A percentile compares a stretch with the other conserved stretches of the same genome.
Evolutionary conservation across 2,797 vertebrate species (phyloP).

Genomic region (Rallus crepitans): DNA sequence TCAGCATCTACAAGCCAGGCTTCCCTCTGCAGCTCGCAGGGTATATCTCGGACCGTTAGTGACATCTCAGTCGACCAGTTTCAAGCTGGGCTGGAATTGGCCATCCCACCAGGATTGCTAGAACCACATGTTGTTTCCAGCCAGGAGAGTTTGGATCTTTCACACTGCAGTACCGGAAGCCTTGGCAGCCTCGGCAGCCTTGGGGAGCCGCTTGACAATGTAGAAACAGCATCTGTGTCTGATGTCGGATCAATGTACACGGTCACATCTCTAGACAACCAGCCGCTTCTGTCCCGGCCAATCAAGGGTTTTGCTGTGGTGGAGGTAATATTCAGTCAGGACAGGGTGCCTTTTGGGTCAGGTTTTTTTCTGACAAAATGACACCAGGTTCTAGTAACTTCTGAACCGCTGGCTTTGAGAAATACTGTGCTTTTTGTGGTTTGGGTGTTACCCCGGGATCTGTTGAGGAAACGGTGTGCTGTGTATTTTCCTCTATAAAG

Average conservation of each 20-base stretch:
- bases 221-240: constrained; percentile 86
- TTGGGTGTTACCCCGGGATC: background rate
- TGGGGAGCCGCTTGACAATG: constrained; percentile 89
- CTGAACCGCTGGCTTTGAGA: background rate
- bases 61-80: constrained; percentile 92
- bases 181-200: constrained; percentile 94
- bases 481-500: background rate
- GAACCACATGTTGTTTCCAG: constrained; percentile 92
- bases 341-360: background rate
- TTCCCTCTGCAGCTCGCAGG: constrained; percentile 95
- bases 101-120: constrained; percentile 80
- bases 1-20: constrained; percentile 96
- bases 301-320: constrained; percentile 98
- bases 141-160: constrained; percentile 96
- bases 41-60: constrained; percentile 88
- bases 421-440: background rate
- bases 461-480: background rate
- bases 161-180: constrained; percentile 94
- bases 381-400: background rate
- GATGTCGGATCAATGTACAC: constrained; percentile 93
- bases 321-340: constrained; percentile 81
- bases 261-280: constrained; percentile 89
- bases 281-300: constrained; percentile 82
- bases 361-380: background rate
- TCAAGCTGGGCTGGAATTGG: constrained; percentile 79